phyloP scores from a whole-genome alignment of 1,140 invertebrate species.

The Tenebrio molitor region DNA sequence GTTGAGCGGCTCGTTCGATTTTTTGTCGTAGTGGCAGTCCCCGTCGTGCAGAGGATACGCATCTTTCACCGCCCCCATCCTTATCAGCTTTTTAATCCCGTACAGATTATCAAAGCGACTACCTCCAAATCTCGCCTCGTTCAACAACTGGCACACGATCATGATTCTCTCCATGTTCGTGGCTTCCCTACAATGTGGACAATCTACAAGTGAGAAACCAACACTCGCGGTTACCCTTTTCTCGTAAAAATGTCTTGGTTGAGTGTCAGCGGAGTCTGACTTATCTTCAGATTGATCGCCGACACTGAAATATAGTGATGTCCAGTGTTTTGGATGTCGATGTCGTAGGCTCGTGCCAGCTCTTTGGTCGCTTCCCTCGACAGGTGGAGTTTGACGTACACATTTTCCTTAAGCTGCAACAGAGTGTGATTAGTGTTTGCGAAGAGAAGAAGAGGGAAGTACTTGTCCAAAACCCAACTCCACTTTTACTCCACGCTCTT shows the following conservation, averaged over 20 bases:
- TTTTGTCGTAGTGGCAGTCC: background rate
- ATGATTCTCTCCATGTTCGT: background rate
- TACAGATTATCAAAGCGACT: conserved; percentile 9
- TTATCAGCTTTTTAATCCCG: background rate
- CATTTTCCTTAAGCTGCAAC: background rate
- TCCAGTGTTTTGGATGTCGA: background rate
- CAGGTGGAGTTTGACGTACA: background rate
- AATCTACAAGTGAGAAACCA: too few species aligned
- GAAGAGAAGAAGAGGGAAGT: too few species aligned
- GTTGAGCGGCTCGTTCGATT: background rate
- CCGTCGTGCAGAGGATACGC: conserved; percentile 19
- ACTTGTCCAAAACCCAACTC: background rate
- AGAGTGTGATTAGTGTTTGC: too few species aligned
- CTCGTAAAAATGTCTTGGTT: conserved; percentile 11
- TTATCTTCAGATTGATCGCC: background rate
- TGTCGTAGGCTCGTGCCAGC: conserved; percentile 2
- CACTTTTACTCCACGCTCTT: background rate
- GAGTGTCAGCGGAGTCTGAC: background rate
- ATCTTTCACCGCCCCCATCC: background rate
- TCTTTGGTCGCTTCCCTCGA: background rate
- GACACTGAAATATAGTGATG: background rate
- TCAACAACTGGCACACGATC: background rate
- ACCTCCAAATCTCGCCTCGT: background rate
- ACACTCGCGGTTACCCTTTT: too few species aligned
- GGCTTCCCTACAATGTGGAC: background rate